Conservation (phyloP, 53 echinoderm and acorn worm species). For the Echinometra lucunter region DNA sequence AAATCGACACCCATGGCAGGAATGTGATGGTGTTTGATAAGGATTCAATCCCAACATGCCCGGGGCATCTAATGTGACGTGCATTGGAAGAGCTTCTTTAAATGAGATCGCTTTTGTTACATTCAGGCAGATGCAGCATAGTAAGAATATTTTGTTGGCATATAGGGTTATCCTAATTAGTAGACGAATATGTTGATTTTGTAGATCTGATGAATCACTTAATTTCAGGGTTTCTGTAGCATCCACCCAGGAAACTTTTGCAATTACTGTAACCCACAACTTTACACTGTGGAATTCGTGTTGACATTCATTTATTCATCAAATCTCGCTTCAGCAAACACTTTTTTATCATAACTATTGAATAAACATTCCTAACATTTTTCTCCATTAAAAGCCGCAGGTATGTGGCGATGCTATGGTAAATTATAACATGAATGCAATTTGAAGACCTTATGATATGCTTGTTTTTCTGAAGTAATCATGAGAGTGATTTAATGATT, state of each 20-base stretch:
- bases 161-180: background rate
- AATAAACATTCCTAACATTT: background rate
- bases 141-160: background rate
- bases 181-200: background rate
- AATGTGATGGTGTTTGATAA: too few species aligned
- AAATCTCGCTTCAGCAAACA: background rate
- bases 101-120: background rate
- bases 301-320: background rate
- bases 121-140: background rate
- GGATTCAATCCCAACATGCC: too few species aligned
- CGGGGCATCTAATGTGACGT: background rate
- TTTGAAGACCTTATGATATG: too few species aligned
- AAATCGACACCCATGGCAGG: too few species aligned
- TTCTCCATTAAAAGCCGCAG: background rate
- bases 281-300: background rate
- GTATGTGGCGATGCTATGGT: background rate
- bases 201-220: background rate
- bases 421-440: too few species aligned
- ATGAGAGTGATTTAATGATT: too few species aligned
- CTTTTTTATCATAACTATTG: background rate
- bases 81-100: background rate
- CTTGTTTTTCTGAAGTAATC: too few species aligned
- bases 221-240: background rate
- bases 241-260: background rate
- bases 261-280: background rate